Evolutionary conservation across 2,113 vertebrate species (phyloP).

Genomic region (Calidris pygmaea): DNA sequence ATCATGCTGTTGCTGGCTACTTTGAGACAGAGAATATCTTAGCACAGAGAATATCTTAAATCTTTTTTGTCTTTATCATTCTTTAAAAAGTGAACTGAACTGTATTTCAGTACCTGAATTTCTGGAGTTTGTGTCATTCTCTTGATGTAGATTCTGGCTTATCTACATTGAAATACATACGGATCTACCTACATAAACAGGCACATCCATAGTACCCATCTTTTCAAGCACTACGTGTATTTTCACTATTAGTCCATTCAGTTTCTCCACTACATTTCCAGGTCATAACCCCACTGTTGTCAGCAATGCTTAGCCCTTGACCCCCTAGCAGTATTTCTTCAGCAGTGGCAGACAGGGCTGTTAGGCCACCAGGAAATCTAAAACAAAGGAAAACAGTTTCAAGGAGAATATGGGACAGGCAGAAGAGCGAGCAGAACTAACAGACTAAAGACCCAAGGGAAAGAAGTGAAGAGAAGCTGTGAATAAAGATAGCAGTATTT

Average conservation of each 20-base stretch:
- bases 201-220: neutral
- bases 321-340: conserved; percentile 20
- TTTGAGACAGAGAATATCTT: neutral
- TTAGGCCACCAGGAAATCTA: conserved; percentile 17
- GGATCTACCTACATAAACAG: neutral
- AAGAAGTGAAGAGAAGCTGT: neutral
- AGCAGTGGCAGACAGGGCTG: neutral
- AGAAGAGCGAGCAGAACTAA: neutral
- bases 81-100: neutral
- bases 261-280: conserved; percentile 25
- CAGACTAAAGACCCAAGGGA: neutral
- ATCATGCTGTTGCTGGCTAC: neutral
- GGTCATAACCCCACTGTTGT: conserved; percentile 7
- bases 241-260: neutral
- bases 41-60: neutral
- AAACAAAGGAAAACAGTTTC: conserved; percentile 8
- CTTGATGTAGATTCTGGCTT: neutral
- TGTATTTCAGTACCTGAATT: neutral
- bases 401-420: neutral
- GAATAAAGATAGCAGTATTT: neutral
- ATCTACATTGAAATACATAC: neutral
- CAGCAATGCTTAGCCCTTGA: conserved; percentile 21
- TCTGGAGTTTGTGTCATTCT: neutral
- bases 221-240: neutral
- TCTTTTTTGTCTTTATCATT: neutral